Percentiles rank a stretch among this genome's conserved stretches.
Evolutionary conservation across 2,113 vertebrate species (phyloP).

Genomic region (Cheilinus undulatus): DNA sequence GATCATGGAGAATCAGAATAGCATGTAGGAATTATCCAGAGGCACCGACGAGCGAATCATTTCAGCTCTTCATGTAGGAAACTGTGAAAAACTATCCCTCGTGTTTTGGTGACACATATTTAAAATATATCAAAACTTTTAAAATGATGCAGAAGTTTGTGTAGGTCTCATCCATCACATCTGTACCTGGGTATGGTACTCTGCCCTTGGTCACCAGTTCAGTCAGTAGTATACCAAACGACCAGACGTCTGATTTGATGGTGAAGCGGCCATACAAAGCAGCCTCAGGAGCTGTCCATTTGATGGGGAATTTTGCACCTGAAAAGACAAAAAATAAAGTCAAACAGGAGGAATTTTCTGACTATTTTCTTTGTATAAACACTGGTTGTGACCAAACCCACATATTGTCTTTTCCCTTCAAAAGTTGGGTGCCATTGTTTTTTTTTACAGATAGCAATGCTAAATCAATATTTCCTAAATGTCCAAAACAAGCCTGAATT

Average conservation of each 20-base stretch:
- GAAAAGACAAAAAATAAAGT: conserved; percentile 21
- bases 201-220: conserved; percentile 97
- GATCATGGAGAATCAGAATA: neutral
- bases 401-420: too few species aligned
- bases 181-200: conserved; percentile 96
- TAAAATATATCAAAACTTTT: neutral
- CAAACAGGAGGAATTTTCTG: too few species aligned
- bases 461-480: too few species aligned
- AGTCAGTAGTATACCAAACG: conserved; percentile 97
- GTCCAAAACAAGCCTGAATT: too few species aligned
- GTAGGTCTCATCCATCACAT: neutral
- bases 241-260: conserved; percentile 98
- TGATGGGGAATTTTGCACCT: conserved; percentile 99
- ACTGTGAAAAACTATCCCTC: neutral
- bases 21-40: neutral
- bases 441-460: too few species aligned
- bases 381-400: too few species aligned
- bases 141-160: neutral
- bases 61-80: neutral
- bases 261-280: conserved; percentile 98
- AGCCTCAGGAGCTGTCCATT: conserved; percentile 98
- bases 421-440: too few species aligned
- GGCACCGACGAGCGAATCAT: neutral
- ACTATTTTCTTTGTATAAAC: too few species aligned
- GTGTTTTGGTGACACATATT: neutral